Evolutionary conservation across 2,113 vertebrate genomes (phyloP).

Genomic region (Prochilodus magdalenae): DNA sequence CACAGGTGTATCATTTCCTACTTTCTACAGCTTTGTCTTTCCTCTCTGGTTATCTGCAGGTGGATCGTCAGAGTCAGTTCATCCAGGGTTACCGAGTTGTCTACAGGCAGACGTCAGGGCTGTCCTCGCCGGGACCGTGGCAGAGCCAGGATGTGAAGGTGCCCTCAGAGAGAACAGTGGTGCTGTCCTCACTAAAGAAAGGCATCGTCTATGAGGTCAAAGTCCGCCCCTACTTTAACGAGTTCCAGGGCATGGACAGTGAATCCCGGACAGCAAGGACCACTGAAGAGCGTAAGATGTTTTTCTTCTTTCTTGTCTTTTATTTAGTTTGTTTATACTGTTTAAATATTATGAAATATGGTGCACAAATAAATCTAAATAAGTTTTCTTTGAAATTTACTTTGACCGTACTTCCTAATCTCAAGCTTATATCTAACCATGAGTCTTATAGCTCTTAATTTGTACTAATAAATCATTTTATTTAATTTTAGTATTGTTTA

Average conservation of each 20-base stretch:
- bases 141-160: slow-evolving; percentile 92
- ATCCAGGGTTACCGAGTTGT: slow-evolving; percentile 96
- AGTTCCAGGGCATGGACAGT: slow-evolving; percentile 98
- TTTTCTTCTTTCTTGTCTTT: background rate
- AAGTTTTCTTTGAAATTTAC: too few species aligned
- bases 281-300: slow-evolving; percentile 88
- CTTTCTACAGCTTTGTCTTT: too few species aligned
- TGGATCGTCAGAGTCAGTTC: slow-evolving; percentile 96
- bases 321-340: too few species aligned
- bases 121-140: slow-evolving; percentile 84
- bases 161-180: slow-evolving; percentile 86
- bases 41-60: slow-evolving; percentile 71
- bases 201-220: slow-evolving; percentile 96
- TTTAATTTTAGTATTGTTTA: too few species aligned
- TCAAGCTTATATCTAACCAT: too few species aligned
- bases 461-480: too few species aligned
- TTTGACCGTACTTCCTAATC: too few species aligned
- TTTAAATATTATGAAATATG: too few species aligned
- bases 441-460: too few species aligned
- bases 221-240: slow-evolving; percentile 97
- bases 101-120: slow-evolving; percentile 90
- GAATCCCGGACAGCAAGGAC: slow-evolving; percentile 92
- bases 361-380: too few species aligned
- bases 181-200: slow-evolving; percentile 89
- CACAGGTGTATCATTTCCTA: too few species aligned